phyloP scores from a whole-genome alignment of 2,888 invertebrate genomes.

The Carcina quercana region DNA sequence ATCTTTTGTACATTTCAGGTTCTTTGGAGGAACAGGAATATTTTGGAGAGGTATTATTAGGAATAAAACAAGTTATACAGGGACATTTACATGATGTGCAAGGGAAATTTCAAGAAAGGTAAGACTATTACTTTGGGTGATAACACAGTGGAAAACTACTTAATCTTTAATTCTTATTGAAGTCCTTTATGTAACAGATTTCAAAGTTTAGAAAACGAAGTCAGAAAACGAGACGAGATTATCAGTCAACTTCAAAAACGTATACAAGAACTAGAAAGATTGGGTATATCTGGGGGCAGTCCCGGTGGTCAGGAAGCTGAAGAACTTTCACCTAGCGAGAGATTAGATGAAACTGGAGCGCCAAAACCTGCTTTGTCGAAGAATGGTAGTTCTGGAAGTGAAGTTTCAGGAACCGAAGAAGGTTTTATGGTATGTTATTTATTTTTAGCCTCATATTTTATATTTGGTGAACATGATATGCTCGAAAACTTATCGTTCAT shows the following conservation, averaged over 20 bases:
- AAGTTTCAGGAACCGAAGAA: slow-evolving; percentile 56
- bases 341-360: slow-evolving; percentile 15
- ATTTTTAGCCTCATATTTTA: no score
- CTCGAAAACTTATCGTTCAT: no score
- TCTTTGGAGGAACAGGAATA: slow-evolving; percentile 85
- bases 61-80: slow-evolving; percentile 88
- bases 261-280: slow-evolving; percentile 78
- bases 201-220: slow-evolving; percentile 84
- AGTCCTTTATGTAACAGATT: slow-evolving; percentile 57
- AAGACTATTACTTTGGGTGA: slow-evolving; percentile 9
- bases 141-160: background rate
- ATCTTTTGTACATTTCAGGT: slow-evolving; percentile 53
- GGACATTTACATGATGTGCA: slow-evolving; percentile 81
- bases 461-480: no score
- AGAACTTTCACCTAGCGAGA: slow-evolving; percentile 13
- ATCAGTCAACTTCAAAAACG: slow-evolving; percentile 84
- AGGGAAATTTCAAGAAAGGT: slow-evolving; percentile 80
- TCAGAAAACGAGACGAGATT: slow-evolving; percentile 86
- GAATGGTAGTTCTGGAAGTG: slow-evolving; percentile 61
- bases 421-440: slow-evolving; percentile 57
- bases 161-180: background rate
- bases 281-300: slow-evolving; percentile 35
- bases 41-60: slow-evolving; percentile 85
- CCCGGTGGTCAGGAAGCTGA: slow-evolving; percentile 20
- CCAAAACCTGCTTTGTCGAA: slow-evolving; percentile 32